Evolutionary conservation across 1,140 invertebrate species (phyloP).

Genomic region (Aricia agestis): DNA sequence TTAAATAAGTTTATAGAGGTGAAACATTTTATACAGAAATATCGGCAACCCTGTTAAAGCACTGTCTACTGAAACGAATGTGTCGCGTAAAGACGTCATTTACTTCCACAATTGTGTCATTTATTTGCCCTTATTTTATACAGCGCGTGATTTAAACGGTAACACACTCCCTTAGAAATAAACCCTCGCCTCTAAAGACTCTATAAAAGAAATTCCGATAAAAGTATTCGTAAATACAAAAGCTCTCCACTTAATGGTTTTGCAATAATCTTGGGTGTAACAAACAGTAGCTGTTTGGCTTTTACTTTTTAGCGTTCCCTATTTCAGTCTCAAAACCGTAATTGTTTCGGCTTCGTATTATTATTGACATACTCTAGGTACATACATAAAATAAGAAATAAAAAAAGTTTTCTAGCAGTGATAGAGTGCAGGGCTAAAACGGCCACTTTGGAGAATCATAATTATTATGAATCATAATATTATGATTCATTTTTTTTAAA

Average conservation of each 20-base stretch:
- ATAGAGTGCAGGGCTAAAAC: no score
- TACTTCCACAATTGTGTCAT: slow-evolving; percentile 31
- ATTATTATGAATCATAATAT: no score
- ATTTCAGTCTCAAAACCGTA: no score
- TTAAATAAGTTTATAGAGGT: no score
- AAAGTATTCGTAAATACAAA: background rate
- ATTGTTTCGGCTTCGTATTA: no score
- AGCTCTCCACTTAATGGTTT: background rate
- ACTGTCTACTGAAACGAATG: slow-evolving; percentile 20
- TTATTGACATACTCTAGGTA: no score
- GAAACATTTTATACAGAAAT: background rate
- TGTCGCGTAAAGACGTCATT: slow-evolving; percentile 32
- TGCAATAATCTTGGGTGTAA: background rate
- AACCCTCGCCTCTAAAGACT: background rate
- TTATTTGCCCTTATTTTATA: slow-evolving; percentile 30
- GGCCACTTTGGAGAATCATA: no score
- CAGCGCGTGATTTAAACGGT: slow-evolving; percentile 32
- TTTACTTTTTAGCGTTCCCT: background rate
- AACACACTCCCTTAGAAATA: slow-evolving; percentile 18
- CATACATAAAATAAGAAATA: no score
- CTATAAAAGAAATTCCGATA: background rate
- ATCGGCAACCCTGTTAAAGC: background rate
- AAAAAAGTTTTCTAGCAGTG: no score
- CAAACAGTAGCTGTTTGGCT: background rate
- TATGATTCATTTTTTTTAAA: no score